Conservation (phyloP, 2,888 invertebrate species). For the Aphodius granarius region DNA sequence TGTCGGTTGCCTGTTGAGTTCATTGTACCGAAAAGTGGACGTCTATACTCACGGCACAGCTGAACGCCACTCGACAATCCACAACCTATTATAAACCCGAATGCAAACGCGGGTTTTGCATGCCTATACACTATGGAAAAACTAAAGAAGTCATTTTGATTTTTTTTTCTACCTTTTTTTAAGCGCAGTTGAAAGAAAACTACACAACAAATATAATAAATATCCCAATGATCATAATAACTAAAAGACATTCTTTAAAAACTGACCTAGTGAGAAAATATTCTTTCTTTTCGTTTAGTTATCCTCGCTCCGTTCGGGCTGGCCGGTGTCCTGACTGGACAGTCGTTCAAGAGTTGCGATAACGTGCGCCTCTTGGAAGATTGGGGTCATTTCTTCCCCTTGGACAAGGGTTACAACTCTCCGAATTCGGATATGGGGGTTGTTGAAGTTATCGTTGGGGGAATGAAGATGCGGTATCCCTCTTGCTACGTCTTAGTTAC, state of each 20-base stretch:
- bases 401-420: slow-evolving; percentile 63
- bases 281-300: slow-evolving; percentile 57
- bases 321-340: slow-evolving; percentile 88
- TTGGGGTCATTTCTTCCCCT: slow-evolving; percentile 94
- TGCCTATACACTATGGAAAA: no score
- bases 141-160: no score
- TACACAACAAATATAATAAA: no score
- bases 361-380: slow-evolving; percentile 84
- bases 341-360: slow-evolving; percentile 71
- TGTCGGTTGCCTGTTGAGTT: not conserved
- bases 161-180: no score
- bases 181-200: no score
- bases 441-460: slow-evolving; percentile 75
- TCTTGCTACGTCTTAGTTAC: slow-evolving; percentile 91
- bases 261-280: not conserved
- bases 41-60: no score
- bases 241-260: no score
- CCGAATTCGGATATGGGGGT: slow-evolving; percentile 43
- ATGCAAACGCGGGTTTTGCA: no score
- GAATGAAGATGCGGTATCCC: slow-evolving; percentile 94
- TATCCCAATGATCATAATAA: no score
- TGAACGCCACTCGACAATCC: not conserved
- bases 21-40: not conserved
- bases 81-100: not conserved
- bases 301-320: slow-evolving; percentile 95